Percentiles rank a stretch among this genome's conserved stretches.
Conservation (phyloP, 1,140 invertebrate species). For the Pachyrhynchus sulphureomaculatus region DNA sequence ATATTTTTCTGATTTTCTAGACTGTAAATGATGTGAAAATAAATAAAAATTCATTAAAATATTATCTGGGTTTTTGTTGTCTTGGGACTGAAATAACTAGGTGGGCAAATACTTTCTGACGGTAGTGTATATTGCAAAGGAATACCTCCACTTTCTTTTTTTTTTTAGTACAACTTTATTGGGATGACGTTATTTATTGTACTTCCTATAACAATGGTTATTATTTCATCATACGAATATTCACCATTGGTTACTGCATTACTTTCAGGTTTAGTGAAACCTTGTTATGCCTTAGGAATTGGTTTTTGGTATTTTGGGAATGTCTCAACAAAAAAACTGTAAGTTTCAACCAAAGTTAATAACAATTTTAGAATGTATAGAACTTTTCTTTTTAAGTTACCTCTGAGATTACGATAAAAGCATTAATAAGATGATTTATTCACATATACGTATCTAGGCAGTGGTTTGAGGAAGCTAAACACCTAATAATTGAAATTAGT, state of each 20-base stretch:
- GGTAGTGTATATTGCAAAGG: no score
- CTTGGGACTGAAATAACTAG: no score
- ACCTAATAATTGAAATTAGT: no score
- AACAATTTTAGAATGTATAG: not conserved
- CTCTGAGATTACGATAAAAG: not conserved
- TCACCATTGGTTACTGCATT: slow-evolving; percentile 19
- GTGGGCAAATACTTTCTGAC: no score
- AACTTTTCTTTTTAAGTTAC: not conserved
- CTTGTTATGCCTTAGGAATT: slow-evolving; percentile 35
- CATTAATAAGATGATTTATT: no score
- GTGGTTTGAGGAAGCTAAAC: no score
- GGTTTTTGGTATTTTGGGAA: slow-evolving; percentile 36
- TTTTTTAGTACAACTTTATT: not conserved
- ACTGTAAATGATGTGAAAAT: no score
- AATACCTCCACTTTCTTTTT: no score
- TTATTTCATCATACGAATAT: slow-evolving; percentile 15
- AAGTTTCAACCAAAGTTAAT: not conserved
- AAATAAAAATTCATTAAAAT: no score
- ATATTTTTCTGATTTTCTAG: no score
- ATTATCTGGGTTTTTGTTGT: no score
- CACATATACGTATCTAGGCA: no score
- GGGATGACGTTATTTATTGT: slow-evolving; percentile 16
- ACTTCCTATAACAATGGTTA: slow-evolving; percentile 20
- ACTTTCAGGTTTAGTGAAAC: slow-evolving; percentile 31
- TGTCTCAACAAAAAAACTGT: slow-evolving; percentile 20